A percentile compares a stretch with the other conserved stretches of the same genome.
These are phyloP conservation scores for Thalassoma bifasciatum DNA, from an alignment of 2,113 vertebrate genomes.

Conservation along the genomic window DNA sequence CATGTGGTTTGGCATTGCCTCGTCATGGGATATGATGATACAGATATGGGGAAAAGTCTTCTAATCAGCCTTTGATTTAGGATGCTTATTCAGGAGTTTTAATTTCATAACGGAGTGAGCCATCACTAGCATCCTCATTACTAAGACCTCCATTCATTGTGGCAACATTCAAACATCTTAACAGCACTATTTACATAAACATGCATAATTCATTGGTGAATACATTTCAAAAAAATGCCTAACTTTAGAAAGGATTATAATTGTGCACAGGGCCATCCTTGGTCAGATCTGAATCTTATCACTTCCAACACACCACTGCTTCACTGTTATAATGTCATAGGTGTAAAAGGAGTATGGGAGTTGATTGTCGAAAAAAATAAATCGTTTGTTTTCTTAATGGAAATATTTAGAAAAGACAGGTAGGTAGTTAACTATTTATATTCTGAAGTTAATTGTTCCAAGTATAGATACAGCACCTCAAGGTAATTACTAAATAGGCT, in stretches of 20 bases:
- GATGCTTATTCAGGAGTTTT: constrained; percentile 13
- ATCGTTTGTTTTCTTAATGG: constrained; percentile 1
- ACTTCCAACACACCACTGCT: constrained; percentile 33
- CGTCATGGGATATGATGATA: not conserved
- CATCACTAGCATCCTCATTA: constrained; percentile 26
- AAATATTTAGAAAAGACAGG: not conserved
- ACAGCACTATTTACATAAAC: constrained; percentile 3
- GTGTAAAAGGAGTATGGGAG: constrained; percentile 17
- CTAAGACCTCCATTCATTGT: constrained; percentile 20
- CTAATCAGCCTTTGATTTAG: constrained; percentile 16
- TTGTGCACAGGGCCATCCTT: not conserved
- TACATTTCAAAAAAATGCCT: not conserved
- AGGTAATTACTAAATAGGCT: not conserved
- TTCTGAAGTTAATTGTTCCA: not conserved
- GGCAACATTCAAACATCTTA: not conserved
- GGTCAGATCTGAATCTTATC: constrained; percentile 10
- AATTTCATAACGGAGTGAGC: constrained; percentile 7
- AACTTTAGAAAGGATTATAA: not conserved
- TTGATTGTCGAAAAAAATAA: constrained; percentile 2
- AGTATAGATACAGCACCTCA: not conserved
- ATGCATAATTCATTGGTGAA: constrained; percentile 11
- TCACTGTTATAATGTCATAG: constrained; percentile 21
- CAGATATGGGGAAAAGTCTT: constrained; percentile 12
- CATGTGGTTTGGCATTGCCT: not conserved
- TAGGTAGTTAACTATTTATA: not conserved